Evolutionary conservation across 2,888 invertebrate species (phyloP).

Genomic region (Notodonta dromedarius): DNA sequence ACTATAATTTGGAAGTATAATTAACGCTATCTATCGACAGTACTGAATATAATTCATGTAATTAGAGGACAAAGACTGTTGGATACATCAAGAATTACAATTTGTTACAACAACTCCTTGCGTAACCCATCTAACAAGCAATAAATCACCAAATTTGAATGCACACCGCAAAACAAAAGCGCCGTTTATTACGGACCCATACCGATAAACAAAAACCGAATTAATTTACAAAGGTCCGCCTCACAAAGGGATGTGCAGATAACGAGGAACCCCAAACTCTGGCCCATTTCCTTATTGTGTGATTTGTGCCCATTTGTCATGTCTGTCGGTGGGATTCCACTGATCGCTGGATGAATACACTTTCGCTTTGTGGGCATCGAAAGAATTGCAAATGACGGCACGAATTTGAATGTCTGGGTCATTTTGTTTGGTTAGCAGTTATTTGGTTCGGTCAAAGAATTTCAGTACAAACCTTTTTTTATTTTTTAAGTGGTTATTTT

Average conservation of each 20-base stretch:
- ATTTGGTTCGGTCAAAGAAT: too few species aligned
- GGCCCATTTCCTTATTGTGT: slow-evolving; percentile 64
- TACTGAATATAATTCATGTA: too few species aligned
- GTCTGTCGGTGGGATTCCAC: slow-evolving; percentile 47
- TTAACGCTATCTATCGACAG: too few species aligned
- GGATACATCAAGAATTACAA: too few species aligned
- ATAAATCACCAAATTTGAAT: neutral
- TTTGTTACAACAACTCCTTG: too few species aligned
- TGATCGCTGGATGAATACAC: slow-evolving; percentile 59
- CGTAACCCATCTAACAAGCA: neutral
- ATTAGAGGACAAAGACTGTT: too few species aligned
- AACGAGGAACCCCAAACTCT: slow-evolving; percentile 34
- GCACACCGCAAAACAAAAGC: neutral
- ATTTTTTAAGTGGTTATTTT: too few species aligned
- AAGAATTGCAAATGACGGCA: slow-evolving; percentile 46
- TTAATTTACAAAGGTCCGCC: slow-evolving; percentile 39
- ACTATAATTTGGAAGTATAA: too few species aligned
- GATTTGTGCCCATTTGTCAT: slow-evolving; percentile 66
- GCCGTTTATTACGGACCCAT: slow-evolving; percentile 14
- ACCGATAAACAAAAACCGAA: slow-evolving; percentile 38
- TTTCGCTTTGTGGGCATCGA: slow-evolving; percentile 49
- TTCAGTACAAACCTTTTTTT: too few species aligned
- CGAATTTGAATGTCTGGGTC: slow-evolving; percentile 25
- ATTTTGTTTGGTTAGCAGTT: neutral
- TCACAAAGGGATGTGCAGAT: slow-evolving; percentile 39